Conservation (phyloP, 1,140 invertebrate species). For the Leptonema lineaticorne region DNA sequence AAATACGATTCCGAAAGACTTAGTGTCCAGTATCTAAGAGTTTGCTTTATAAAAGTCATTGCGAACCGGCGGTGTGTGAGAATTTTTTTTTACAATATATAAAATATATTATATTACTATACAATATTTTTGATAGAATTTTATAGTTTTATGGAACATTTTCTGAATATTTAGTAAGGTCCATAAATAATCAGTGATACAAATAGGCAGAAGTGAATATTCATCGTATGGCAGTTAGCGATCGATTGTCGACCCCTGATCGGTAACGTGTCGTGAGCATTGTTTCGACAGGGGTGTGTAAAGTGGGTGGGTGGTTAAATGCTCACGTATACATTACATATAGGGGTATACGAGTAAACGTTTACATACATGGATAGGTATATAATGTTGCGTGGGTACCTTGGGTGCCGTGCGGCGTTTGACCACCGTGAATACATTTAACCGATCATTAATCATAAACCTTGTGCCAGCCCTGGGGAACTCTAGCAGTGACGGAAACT, state of each 20-base stretch:
- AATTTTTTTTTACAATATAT: too few relatives aligned
- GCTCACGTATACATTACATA: neutral
- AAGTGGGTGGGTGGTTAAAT: too few relatives aligned
- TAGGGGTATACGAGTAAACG: too few relatives aligned
- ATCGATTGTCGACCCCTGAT: slow-evolving; percentile 10
- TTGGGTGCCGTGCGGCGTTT: slow-evolving; percentile 18
- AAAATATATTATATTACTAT: too few relatives aligned
- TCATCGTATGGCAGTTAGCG: neutral
- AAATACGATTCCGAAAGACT: neutral
- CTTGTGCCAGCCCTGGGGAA: slow-evolving; percentile 11
- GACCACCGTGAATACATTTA: slow-evolving; percentile 33
- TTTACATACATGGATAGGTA: neutral
- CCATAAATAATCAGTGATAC: too few relatives aligned
- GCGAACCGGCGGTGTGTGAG: neutral
- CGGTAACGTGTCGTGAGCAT: slow-evolving; percentile 11
- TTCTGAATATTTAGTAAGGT: too few relatives aligned
- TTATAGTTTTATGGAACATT: too few relatives aligned
- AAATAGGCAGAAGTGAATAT: too few relatives aligned
- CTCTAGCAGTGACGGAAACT: slow-evolving; percentile 4
- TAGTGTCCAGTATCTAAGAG: neutral
- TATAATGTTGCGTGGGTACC: neutral
- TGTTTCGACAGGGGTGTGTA: slow-evolving; percentile 21
- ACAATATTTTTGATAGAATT: too few relatives aligned
- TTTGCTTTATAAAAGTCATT: neutral
- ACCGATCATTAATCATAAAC: slow-evolving; percentile 25